Evolutionary conservation across 2,113 vertebrate species (phyloP), one percentile per base, ranked within the genome.

Genomic region (Octodon degus): DNA sequence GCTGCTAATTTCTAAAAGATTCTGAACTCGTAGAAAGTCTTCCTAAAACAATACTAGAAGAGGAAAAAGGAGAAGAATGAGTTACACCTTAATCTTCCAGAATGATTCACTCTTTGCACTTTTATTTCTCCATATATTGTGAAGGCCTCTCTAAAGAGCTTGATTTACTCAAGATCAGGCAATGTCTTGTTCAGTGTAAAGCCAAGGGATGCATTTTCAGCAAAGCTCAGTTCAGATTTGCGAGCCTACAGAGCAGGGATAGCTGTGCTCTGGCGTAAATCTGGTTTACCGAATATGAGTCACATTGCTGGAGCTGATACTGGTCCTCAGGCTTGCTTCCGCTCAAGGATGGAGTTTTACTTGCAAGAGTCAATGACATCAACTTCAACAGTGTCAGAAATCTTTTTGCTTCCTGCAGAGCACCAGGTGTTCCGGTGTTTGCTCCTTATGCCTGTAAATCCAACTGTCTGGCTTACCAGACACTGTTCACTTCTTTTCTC

Each of bases 91-190:
- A 50, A 79, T 62, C 86, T 76, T 94, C 76, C 17, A 43, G 43
- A 32, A 58, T 58, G 32, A 34, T 47, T 65, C 17, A 22, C 43
- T 79, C 86, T 89, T 86, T 65, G 27, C 80, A 2, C 67, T 68
- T 93, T 76, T 63, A 70, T 93, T 89, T 94, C 25, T 84, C 89
- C 43, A n/a, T 70, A 30, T 68, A 17, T 65, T 95, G 62, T 95
- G 70, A 81, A 20, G 86, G 87, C 79, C 92, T 37, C 30, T 43
- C 17, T 5, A 72, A 92, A 88, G 58, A 24, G 37, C 84, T 55
- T 50, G 76, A 58, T 81, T 94, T 90, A 34, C 34, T 81, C 53
- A 85, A 58, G 40, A 96, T 80, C 47, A 24, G 93, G 85, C 77
- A 60, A 34, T 81, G 50, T 76, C 84, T 82, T 25, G n/a, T 76